Conservation (phyloP, 2,888 invertebrate genomes). For the Tinea trinotella region DNA sequence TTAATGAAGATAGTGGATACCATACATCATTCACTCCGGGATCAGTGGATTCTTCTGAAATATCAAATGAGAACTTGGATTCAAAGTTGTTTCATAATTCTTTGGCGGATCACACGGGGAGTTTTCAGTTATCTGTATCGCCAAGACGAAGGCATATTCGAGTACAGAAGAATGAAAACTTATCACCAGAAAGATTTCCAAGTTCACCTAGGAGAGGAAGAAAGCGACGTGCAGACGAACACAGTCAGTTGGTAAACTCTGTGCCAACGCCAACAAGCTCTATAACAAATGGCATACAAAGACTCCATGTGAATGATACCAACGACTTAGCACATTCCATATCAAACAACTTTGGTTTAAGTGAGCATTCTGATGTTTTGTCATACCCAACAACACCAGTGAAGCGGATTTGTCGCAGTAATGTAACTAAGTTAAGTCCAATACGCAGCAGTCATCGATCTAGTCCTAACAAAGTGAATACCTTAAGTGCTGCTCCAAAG, state of each 20-base stretch:
- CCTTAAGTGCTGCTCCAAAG: conserved; percentile 27
- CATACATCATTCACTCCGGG: conserved; percentile 56
- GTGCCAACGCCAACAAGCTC: conserved; percentile 53
- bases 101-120: background rate
- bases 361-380: conserved; percentile 26
- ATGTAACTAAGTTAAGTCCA: conserved; percentile 36
- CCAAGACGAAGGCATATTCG: background rate
- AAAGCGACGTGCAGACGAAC: conserved; percentile 42
- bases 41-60: conserved; percentile 45
- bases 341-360: background rate
- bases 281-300: conserved; percentile 53
- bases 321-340: conserved; percentile 21
- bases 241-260: conserved; percentile 31
- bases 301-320: conserved; percentile 46
- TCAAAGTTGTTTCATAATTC: conserved; percentile 22
- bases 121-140: background rate
- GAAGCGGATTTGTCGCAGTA: conserved; percentile 42
- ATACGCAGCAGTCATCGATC: conserved; percentile 19
- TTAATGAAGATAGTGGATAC: conserved; percentile 61
- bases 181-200: background rate
- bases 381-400: conserved; percentile 57
- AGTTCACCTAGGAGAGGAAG: conserved; percentile 42
- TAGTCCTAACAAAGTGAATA: conserved; percentile 22
- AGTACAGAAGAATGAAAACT: background rate
- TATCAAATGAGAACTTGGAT: conserved; percentile 42